Base-by-base conservation (phyloP, 2,797 vertebrate species). In the Gymnoscopelus microlampas region DNA sequence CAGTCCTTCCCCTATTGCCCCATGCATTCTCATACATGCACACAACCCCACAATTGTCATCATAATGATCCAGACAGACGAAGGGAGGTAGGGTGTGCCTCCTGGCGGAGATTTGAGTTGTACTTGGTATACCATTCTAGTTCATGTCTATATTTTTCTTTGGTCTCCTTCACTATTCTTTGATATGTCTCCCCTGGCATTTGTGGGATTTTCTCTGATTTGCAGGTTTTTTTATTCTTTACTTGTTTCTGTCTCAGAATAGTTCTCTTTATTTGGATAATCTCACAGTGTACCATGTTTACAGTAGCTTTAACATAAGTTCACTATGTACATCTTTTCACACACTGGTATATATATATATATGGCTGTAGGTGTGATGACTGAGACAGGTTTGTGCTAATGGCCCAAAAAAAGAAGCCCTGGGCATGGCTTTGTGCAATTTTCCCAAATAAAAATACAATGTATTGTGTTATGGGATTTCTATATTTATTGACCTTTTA, bases 201-300 rank as follows among this genome's bases (percentile, higher is more conserved):
- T 60, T 60, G n/a, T 15, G 4, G 68, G 39, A 63, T 60, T n/a
- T 9, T 62, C 19, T 64, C 26, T 55, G 24, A 50, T 32, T 24
- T 53, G 6, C 51, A 53, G 13, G 7, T 48, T 26, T 14, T 10
- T 14, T 15, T 64, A 10, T 69, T 12, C 6, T 15, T 55, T 1
- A 8, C 7, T 59, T 70, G 55, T 64, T 71, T 60, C 15, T 68
- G 24, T 68, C 7, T 35, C 26, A 29, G 26, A 29, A 29, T 29
- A 29, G n/a, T 5, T 15, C 49, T 49, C 9, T 48, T 9, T 35
- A 39, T 65, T 62, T 5, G 56, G 24, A 63, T 49, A 26, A 10
- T 47, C 63, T 3, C 15, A 24, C 10, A 11, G 59, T 24, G 32
- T 58, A 2, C 26, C 26, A 3, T 4, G 26, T 29, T 29, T 29